Conservation (phyloP, 2,797 vertebrate genomes). For the Chelon auratus region DNA sequence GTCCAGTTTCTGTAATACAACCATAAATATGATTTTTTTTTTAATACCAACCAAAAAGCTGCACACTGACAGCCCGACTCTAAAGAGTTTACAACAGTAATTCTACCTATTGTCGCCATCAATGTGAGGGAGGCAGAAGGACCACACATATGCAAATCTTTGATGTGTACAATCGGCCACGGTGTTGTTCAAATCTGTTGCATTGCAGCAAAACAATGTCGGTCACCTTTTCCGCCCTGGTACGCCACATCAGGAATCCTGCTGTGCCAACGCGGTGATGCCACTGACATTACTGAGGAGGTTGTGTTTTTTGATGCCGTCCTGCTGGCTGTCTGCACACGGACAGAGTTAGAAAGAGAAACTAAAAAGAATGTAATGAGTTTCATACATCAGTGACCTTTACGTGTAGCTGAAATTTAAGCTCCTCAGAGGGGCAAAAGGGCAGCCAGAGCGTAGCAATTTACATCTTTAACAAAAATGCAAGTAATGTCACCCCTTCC, state of each 20-base stretch:
- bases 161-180: not conserved
- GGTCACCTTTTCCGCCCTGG: too few relatives aligned
- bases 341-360: not conserved
- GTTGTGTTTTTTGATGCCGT: not conserved
- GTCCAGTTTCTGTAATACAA: too few relatives aligned
- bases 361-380: too few relatives aligned
- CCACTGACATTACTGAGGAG: conserved; percentile 2
- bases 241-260: too few relatives aligned
- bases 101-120: too few relatives aligned
- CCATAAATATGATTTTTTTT: too few relatives aligned
- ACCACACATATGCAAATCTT: too few relatives aligned
- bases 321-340: not conserved
- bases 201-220: not conserved
- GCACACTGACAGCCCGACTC: too few relatives aligned
- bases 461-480: conserved; percentile 1
- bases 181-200: not conserved
- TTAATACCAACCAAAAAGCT: too few relatives aligned
- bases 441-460: not conserved
- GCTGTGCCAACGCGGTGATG: not conserved
- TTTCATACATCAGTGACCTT: not conserved
- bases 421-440: too few relatives aligned
- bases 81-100: too few relatives aligned
- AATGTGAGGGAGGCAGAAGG: too few relatives aligned
- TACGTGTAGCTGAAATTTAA: not conserved
- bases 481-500: not conserved